phyloP scores from a whole-genome alignment of 2,113 vertebrate genomes.

The Lipotes vexillifer region DNA sequence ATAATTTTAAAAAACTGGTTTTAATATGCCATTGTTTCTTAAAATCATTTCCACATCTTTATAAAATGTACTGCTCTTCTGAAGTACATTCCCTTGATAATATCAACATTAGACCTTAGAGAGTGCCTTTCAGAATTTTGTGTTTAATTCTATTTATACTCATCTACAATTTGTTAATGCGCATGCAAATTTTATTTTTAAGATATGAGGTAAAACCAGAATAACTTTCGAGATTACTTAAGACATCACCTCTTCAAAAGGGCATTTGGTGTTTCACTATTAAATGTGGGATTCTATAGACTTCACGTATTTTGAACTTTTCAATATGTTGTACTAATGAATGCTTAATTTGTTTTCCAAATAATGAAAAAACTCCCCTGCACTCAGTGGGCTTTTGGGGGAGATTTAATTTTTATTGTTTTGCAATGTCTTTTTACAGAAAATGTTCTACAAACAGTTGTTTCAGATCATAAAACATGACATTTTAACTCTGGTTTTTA shows the following conservation, averaged over 20 bases:
- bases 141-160: background rate
- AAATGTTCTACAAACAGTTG: background rate
- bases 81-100: slow-evolving; percentile 50
- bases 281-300: background rate
- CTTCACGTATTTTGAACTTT: background rate
- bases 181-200: background rate
- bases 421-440: background rate
- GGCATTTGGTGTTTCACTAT: background rate
- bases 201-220: slow-evolving; percentile 17
- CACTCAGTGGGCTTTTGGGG: background rate
- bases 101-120: slow-evolving; percentile 21
- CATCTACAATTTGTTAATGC: background rate
- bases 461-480: background rate
- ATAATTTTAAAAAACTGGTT: slow-evolving; percentile 38
- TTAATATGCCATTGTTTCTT: slow-evolving; percentile 44
- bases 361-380: background rate
- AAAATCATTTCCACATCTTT: slow-evolving; percentile 61
- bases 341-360: slow-evolving; percentile 2
- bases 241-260: background rate
- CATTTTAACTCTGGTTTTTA: background rate
- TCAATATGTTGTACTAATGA: background rate
- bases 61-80: slow-evolving; percentile 45
- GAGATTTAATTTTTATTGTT: slow-evolving; percentile 1
- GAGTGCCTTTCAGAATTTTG: background rate
- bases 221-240: background rate